Conservation (phyloP, 1,140 invertebrate species). For the Euura lappo region DNA sequence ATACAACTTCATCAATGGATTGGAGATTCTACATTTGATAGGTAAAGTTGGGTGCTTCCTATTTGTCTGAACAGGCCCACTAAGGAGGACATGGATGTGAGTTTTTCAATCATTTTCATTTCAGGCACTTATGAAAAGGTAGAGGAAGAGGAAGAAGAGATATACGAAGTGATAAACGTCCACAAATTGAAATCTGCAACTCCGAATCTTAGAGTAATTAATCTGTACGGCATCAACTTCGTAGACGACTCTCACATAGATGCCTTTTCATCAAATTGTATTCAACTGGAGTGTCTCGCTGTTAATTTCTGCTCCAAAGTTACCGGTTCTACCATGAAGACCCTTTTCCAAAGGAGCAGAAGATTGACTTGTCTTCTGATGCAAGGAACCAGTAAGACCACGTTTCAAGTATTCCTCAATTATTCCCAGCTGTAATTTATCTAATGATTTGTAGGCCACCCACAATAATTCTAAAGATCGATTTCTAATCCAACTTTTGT, state of each 20-base stretch:
- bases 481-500: background rate
- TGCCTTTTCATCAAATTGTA: conserved; percentile 93
- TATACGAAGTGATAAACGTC: conserved; percentile 99
- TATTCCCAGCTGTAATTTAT: background rate
- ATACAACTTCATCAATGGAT: conserved; percentile 98
- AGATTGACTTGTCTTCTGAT: conserved; percentile 91
- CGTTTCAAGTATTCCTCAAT: background rate
- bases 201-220: conserved; percentile 93
- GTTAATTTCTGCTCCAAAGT: conserved; percentile 97
- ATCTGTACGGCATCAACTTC: conserved; percentile 97
- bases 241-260: conserved; percentile 99
- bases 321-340: conserved; percentile 95
- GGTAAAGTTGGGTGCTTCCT: conserved; percentile 64
- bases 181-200: conserved; percentile 97
- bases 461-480: background rate
- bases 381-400: conserved; percentile 89
- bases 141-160: conserved; percentile 99
- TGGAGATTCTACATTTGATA: conserved; percentile 98
- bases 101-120: background rate
- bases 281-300: conserved; percentile 94
- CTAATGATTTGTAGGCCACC: too few relatives aligned
- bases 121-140: conserved; percentile 98
- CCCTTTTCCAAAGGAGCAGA: conserved; percentile 91
- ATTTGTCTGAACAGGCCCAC: background rate
- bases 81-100: background rate